Evolutionary conservation across 2,888 invertebrate genomes (phyloP).

Genomic region (Metalampra italica): DNA sequence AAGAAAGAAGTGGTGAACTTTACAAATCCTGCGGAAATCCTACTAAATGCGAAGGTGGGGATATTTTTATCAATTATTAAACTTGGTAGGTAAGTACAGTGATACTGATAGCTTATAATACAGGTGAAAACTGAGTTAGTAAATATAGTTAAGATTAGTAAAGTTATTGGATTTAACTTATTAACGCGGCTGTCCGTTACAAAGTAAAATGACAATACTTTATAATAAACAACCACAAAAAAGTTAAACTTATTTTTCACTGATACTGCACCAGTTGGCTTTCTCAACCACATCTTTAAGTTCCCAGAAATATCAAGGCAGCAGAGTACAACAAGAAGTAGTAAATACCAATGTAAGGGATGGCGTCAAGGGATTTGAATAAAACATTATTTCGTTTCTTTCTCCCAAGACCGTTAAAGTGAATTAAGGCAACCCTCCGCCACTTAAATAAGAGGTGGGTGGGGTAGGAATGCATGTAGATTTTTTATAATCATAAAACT

Average conservation of each 20-base stretch:
- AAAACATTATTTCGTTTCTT: neutral
- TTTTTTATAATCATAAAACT: neutral
- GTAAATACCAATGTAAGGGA: neutral
- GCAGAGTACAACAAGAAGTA: constrained; percentile 10
- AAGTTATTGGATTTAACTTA: no score
- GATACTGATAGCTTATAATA: no score
- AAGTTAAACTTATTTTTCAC: neutral
- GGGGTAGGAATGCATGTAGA: neutral
- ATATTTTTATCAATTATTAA: no score
- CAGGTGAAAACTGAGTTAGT: no score
- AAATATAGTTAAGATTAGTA: no score
- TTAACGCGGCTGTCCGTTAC: no score
- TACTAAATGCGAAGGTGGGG: no score
- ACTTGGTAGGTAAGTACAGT: no score
- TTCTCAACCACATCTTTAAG: constrained; percentile 12
- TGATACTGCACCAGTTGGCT: constrained; percentile 3
- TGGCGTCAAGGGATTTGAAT: neutral
- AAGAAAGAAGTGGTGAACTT: neutral
- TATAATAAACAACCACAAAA: constrained; percentile 8
- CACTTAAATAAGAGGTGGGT: neutral
- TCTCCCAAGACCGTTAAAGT: neutral
- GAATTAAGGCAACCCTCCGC: neutral
- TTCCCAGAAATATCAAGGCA: constrained; percentile 18
- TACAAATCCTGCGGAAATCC: no score
- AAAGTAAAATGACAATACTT: no score